Percentiles rank a stretch among this genome's conserved stretches.
Conservation (phyloP, 2,888 invertebrate genomes). For the Lasiommata megera region DNA sequence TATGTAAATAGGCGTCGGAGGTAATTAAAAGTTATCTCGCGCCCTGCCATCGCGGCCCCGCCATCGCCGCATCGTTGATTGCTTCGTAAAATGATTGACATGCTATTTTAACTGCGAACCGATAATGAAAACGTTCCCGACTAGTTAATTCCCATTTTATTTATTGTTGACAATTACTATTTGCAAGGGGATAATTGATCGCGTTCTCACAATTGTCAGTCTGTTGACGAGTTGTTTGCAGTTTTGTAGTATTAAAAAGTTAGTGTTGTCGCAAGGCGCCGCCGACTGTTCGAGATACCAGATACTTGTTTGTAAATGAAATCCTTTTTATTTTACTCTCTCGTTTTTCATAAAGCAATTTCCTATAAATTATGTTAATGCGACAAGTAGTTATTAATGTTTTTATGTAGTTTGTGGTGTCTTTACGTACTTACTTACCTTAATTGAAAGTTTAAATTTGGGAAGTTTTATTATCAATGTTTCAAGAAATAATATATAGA, state of each 20-base stretch:
- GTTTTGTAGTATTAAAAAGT: constrained; percentile 63
- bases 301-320: constrained; percentile 48
- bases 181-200: constrained; percentile 77
- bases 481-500: constrained; percentile 50
- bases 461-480: constrained; percentile 32
- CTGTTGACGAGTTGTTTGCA: constrained; percentile 66
- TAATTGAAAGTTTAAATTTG: background rate
- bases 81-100: constrained; percentile 78
- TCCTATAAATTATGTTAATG: constrained; percentile 65
- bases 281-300: constrained; percentile 46
- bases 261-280: constrained; percentile 53
- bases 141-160: constrained; percentile 68
- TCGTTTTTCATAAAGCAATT: constrained; percentile 49
- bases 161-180: constrained; percentile 77
- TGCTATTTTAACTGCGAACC: constrained; percentile 68
- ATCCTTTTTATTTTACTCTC: constrained; percentile 48
- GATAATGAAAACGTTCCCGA: constrained; percentile 74
- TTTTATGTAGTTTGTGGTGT: constrained; percentile 53
- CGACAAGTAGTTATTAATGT: constrained; percentile 68
- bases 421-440: constrained; percentile 24
- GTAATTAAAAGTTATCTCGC: constrained; percentile 79
- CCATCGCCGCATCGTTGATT: constrained; percentile 56
- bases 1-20: constrained; percentile 77
- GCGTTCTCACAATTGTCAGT: constrained; percentile 79
- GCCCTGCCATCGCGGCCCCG: constrained; percentile 55